Evolutionary conservation across 1,140 invertebrate species (phyloP).

Genomic region (Pollicipes pollicipes): DNA sequence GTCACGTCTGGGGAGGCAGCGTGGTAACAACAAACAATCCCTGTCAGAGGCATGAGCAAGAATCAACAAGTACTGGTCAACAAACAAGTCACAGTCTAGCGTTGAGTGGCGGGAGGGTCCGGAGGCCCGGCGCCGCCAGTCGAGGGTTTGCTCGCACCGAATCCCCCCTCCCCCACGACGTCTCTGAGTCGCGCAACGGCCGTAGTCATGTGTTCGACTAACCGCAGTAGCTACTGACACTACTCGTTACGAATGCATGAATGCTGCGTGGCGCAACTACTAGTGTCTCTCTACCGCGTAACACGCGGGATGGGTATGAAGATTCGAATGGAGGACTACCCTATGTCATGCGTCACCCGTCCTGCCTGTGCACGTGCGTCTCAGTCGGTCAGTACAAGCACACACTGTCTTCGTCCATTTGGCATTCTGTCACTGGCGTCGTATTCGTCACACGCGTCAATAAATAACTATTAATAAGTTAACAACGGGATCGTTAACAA

Average conservation of each 20-base stretch:
- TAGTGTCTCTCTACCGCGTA: neutral
- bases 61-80: neutral
- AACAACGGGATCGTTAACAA: neutral
- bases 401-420: neutral
- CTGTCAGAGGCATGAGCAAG: neutral
- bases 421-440: neutral
- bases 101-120: too few relatives aligned
- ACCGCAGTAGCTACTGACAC: neutral
- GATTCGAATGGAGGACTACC: neutral
- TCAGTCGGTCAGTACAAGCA: neutral
- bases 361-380: neutral
- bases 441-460: neutral
- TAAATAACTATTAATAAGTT: conserved; percentile 1
- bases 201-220: too few relatives aligned
- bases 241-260: neutral
- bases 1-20: neutral
- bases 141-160: too few relatives aligned
- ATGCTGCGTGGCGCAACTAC: neutral
- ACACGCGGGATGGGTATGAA: neutral
- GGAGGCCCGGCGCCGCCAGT: too few relatives aligned
- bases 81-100: neutral
- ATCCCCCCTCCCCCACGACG: too few relatives aligned
- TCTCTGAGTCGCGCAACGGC: too few relatives aligned
- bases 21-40: neutral
- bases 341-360: neutral